Evolutionary conservation across 2,888 invertebrate species (phyloP).

Genomic region (Cybosia mesomella): DNA sequence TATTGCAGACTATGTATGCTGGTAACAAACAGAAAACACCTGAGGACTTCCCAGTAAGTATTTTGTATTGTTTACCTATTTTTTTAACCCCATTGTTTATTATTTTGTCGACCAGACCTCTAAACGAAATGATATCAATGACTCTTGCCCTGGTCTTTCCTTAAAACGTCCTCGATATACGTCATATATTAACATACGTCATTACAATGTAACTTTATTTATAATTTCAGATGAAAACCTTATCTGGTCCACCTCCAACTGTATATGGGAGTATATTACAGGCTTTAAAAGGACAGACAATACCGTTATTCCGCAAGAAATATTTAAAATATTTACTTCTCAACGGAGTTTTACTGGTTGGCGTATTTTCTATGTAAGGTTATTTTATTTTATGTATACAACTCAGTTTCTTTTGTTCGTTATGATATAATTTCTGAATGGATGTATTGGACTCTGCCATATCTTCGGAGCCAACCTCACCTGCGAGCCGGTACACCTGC

Average conservation of each 20-base stretch:
- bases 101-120: too few relatives aligned
- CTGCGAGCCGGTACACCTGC: too few relatives aligned
- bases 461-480: too few relatives aligned
- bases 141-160: too few relatives aligned
- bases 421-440: too few relatives aligned
- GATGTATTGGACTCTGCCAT: too few relatives aligned
- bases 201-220: not conserved
- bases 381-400: not conserved
- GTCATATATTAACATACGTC: too few relatives aligned
- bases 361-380: conserved; percentile 78
- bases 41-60: conserved; percentile 16
- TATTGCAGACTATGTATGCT: conserved; percentile 68
- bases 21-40: not conserved
- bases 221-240: conserved; percentile 12
- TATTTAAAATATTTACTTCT: conserved; percentile 66
- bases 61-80: not conserved
- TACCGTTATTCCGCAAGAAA: not conserved
- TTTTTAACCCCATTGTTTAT: too few relatives aligned
- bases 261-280: not conserved
- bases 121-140: too few relatives aligned
- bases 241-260: not conserved
- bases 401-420: too few relatives aligned
- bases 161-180: not conserved
- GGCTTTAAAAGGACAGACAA: conserved; percentile 7
- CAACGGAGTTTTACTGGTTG: conserved; percentile 77